Percentiles rank a stretch among this genome's conserved stretches.
Conservation (phyloP, 1,140 invertebrate genomes). For the Zophobas morio region DNA sequence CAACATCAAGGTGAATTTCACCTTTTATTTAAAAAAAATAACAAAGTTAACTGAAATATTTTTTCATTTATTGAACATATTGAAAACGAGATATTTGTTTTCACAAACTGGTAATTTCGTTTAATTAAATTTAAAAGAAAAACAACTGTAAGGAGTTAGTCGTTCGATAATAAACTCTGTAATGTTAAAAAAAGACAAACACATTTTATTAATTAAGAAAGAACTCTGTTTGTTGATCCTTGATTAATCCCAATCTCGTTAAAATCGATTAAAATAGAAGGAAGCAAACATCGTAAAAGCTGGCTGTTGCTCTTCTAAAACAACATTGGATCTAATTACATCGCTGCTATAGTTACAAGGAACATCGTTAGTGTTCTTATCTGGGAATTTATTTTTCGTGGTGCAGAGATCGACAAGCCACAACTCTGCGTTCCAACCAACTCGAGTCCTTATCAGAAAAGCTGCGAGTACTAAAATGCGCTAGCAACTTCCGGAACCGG, state of each 20-base stretch:
- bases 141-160: too few species aligned
- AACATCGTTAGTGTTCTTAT: conserved; percentile 35
- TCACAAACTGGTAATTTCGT: too few species aligned
- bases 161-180: too few species aligned
- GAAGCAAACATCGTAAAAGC: not conserved
- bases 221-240: conserved; percentile 7
- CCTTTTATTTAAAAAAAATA: too few species aligned
- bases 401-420: conserved; percentile 6
- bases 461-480: conserved; percentile 27
- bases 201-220: conserved; percentile 21
- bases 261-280: not conserved
- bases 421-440: not conserved
- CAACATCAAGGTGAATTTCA: too few species aligned
- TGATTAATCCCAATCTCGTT: too few species aligned
- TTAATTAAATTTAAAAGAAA: too few species aligned
- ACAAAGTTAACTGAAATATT: too few species aligned
- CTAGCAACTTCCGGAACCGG: conserved; percentile 39
- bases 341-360: conserved; percentile 5
- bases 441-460: conserved; percentile 28
- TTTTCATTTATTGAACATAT: too few species aligned
- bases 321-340: conserved; percentile 31
- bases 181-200: too few species aligned
- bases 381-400: conserved; percentile 25
- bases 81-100: too few species aligned
- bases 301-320: not conserved